Evolutionary conservation across 2,797 vertebrate species (phyloP).

Genomic region (Bryconaethiops microstoma): DNA sequence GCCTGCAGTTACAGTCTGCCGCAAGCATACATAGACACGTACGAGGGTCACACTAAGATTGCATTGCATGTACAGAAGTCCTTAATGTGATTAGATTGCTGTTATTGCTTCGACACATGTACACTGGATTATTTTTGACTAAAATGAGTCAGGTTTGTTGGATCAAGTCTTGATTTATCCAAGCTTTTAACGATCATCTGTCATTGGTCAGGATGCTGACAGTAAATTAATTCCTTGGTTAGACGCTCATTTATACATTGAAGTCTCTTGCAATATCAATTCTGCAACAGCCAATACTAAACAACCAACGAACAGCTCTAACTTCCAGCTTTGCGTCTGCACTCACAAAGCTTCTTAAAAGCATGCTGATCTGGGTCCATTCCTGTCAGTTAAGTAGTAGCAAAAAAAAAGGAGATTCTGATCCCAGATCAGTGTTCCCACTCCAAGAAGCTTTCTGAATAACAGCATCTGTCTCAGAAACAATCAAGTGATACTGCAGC

Average conservation of each 20-base stretch:
- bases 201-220: neutral
- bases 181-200: neutral
- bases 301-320: neutral
- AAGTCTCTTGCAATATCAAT: neutral
- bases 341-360: neutral
- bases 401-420: neutral
- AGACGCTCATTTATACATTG: neutral
- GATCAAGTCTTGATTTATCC: too few relatives aligned
- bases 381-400: neutral
- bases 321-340: neutral
- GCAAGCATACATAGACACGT: neutral
- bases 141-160: too few relatives aligned
- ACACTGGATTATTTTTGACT: too few relatives aligned
- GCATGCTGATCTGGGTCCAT: neutral
- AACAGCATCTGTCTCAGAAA: neutral
- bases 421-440: neutral
- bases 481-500: neutral
- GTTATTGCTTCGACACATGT: neutral
- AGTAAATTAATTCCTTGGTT: neutral
- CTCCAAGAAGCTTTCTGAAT: neutral
- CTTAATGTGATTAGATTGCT: neutral
- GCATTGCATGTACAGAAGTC: neutral
- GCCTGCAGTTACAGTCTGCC: conserved; percentile 84
- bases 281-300: too few relatives aligned
- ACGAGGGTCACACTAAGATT: neutral